A percentile compares a stretch with the other conserved stretches of the same genome.
These are phyloP conservation scores for Procambarus virginalis DNA, from an alignment of 1,140 invertebrate genomes.

Conservation along the genomic window DNA sequence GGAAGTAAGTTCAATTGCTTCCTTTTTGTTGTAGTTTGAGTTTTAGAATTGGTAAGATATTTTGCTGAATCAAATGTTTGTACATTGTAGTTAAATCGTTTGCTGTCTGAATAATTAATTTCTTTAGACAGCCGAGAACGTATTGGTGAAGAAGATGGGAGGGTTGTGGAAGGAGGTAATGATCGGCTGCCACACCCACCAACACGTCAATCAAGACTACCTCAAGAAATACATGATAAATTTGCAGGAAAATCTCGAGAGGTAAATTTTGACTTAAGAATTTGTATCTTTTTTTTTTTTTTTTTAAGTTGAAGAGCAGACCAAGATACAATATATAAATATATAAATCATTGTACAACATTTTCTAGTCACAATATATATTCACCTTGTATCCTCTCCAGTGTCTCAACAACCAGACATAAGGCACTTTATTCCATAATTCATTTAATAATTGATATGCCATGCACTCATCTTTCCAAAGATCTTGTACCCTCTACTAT, in stretches of 20 bases:
- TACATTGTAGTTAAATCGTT: neutral
- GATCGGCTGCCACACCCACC: constrained; percentile 65
- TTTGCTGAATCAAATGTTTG: neutral
- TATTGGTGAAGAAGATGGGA: constrained; percentile 65
- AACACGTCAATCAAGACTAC: constrained; percentile 71
- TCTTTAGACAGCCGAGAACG: constrained; percentile 44
- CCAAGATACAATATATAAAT: too few relatives aligned
- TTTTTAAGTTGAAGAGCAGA: too few relatives aligned
- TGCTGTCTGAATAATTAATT: neutral
- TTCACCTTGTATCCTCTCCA: too few relatives aligned
- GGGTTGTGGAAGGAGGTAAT: constrained; percentile 70
- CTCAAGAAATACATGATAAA: constrained; percentile 82
- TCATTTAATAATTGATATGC: too few relatives aligned
- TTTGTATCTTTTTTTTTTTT: too few relatives aligned
- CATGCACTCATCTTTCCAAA: too few relatives aligned
- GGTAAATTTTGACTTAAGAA: constrained; percentile 74
- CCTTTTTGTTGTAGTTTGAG: neutral
- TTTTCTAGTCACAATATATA: too few relatives aligned
- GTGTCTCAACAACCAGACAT: too few relatives aligned
- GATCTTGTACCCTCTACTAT: too few relatives aligned
- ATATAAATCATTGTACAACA: too few relatives aligned
- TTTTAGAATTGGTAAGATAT: neutral
- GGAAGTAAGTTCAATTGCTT: constrained; percentile 29
- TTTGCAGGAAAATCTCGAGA: constrained; percentile 88
- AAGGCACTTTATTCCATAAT: too few relatives aligned